These are phyloP conservation scores for Scortum barcoo DNA, from an alignment of 2,113 vertebrate genomes.

Conservation along the genomic window DNA sequence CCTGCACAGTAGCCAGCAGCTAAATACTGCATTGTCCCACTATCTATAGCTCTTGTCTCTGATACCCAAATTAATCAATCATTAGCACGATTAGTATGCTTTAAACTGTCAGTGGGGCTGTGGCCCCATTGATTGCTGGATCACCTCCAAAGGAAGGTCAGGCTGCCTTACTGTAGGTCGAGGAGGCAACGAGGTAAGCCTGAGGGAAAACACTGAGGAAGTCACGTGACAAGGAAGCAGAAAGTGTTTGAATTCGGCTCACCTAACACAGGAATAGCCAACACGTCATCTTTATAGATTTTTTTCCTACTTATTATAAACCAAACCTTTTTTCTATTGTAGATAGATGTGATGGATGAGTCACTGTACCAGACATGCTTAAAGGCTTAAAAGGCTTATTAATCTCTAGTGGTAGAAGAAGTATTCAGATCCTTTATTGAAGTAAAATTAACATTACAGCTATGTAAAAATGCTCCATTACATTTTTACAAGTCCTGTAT, in stretches of 20 bases:
- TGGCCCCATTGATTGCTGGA: slow-evolving; percentile 74
- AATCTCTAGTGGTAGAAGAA: slow-evolving; percentile 12
- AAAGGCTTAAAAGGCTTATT: not conserved
- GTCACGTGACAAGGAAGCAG: not conserved
- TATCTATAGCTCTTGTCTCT: slow-evolving; percentile 54
- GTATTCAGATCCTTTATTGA: not conserved
- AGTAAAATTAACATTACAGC: not conserved
- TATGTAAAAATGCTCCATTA: not conserved
- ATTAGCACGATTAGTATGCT: slow-evolving; percentile 77
- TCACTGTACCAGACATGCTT: not conserved
- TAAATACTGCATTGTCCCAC: slow-evolving; percentile 48
- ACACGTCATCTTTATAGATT: not conserved
- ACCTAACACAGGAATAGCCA: not conserved
- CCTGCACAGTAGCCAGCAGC: slow-evolving; percentile 27
- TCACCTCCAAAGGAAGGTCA: slow-evolving; percentile 73
- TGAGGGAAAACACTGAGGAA: not conserved
- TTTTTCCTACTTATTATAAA: not conserved
- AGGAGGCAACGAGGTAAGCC: slow-evolving; percentile 25
- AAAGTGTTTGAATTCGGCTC: not conserved
- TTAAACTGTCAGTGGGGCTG: slow-evolving; percentile 59
- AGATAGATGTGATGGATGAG: slow-evolving; percentile 89
- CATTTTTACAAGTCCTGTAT: not conserved
- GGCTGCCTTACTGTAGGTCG: slow-evolving; percentile 33
- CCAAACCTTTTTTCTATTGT: slow-evolving; percentile 83
- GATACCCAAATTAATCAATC: slow-evolving; percentile 78